Evolutionary conservation across 1,140 invertebrate genomes (phyloP), one percentile per base, ranked within the genome.

Genomic region (Aporrectodea caliginosa): DNA sequence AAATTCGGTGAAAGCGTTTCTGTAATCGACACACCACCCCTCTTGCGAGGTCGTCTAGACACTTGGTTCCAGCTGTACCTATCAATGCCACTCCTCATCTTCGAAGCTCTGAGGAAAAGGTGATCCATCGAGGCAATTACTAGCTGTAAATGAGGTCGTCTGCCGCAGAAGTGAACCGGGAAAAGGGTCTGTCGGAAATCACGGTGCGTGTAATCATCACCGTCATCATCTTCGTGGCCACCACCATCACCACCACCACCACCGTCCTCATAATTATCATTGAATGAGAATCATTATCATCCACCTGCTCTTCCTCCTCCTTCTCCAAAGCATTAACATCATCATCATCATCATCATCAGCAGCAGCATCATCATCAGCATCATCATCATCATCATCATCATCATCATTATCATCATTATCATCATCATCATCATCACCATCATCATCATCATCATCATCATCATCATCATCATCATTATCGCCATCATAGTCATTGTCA

Each of bases 401-500:
- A 58, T 58, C 43, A 58, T 58, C 43, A 58, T 58, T 22, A 58
- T 58, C 43, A 58, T 58, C 43, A 58, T 58, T 22, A 58, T 58
- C 43, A 58, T 58, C 43, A 58, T 58, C 43, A 58, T 58, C 43
- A 58, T 58, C 43, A 58, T 58, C 43, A 58, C 22, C 43, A 58
- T 58, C 43, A 58, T 58, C 43, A 58, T 58, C 43, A 58, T 58
- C 43, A 58, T 58, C 43, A 58, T 58, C 43, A 58, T 58, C 43
- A 58, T 58, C 43, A 58, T 58, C 43, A 58, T 58, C 43, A 58
- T 58, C 43, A 58, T 58, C 43, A 58, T 58, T 22, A 58, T 58
- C 43, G 22, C 22, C 43, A 58, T 58, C 43, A 58, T 58, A 6
- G 22, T 58, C 43, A 58, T 58, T 58, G 22, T 58, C 22, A 58